Base-by-base conservation (phyloP, 2,113 vertebrate genomes). In the Macroglossus sobrinus region DNA sequence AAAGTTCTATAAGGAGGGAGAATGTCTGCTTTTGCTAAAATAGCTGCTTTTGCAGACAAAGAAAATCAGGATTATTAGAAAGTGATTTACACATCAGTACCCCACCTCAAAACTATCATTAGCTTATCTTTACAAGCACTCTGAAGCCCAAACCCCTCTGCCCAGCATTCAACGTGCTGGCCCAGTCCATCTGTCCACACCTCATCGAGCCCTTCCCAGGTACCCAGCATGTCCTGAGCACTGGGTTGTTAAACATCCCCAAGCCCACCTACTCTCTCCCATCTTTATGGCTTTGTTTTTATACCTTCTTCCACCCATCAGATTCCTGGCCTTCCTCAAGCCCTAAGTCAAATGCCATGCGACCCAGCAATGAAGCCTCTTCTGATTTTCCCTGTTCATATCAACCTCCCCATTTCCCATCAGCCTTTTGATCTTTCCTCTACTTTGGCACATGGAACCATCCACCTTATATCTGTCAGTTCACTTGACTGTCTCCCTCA, bases 1-100 rank as follows among this genome's bases (percentile, higher is more conserved):
- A 63, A 55, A 55, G 33, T 89, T 40, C 28, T 18, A 11, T 47
- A n/a, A 82, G 33, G 22, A 50, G 33, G 18, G 9, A 53, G 64
- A 93, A 64, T 45, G 13, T 63, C 53, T 72, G 22, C 40, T 85
- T 87, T 85, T 80, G 45, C 7, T 91, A 68, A 80, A 28, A 80
- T 10, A 57, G 57, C 81, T 88, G 81, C 89, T 89, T 93, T 96
- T 64, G 30, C 38, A 53, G 16, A 81, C 72, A 85, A 93, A 88
- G 7, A 80, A 76, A 43, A 4, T 18, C 26, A 59, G 26, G 13
- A 30, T 71, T 66, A 91, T 61, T 80, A 74, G 24, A 38, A 89
- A 86, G 92, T 7, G 40, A 61, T 28, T 84, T 59, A 40, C 10
- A 26, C 21, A 50, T 21, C 69, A 59, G 35, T 50, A 57, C 2